Evolutionary conservation across 2,888 invertebrate genomes (phyloP).

Genomic region (Zonitis immaculata): DNA sequence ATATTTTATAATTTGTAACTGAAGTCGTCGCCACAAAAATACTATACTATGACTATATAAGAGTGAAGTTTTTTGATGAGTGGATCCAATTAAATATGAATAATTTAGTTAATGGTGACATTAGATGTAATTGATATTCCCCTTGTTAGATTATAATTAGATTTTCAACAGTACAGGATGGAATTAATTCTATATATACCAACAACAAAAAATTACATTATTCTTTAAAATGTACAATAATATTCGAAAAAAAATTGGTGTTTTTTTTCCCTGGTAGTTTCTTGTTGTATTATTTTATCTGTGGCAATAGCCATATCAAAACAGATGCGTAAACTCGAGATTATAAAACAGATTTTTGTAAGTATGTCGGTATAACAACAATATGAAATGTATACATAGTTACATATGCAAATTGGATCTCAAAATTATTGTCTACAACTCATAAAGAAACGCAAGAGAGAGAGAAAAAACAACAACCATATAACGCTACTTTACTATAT

Average conservation of each 20-base stretch:
- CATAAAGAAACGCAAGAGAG: slow-evolving; percentile 29
- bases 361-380: slow-evolving; percentile 7
- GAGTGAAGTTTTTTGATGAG: slow-evolving; percentile 46
- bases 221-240: too few relatives aligned
- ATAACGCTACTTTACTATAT: slow-evolving; percentile 17
- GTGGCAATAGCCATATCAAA: slow-evolving; percentile 9
- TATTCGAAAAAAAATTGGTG: too few relatives aligned
- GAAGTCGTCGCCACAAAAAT: slow-evolving; percentile 39
- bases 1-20: slow-evolving; percentile 49
- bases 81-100: slow-evolving; percentile 49
- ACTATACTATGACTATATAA: neutral
- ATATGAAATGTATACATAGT: slow-evolving; percentile 38
- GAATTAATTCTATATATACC: slow-evolving; percentile 23
- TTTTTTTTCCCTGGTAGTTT: too few relatives aligned
- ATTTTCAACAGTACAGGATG: slow-evolving; percentile 26
- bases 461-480: slow-evolving; percentile 4
- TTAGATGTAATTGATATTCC: slow-evolving; percentile 48
- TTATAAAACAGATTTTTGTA: slow-evolving; percentile 22
- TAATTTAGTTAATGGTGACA: slow-evolving; percentile 49
- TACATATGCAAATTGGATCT: slow-evolving; percentile 50
- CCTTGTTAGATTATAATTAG: slow-evolving; percentile 38
- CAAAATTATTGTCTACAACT: slow-evolving; percentile 47
- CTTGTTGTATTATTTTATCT: too few relatives aligned
- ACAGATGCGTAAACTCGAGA: slow-evolving; percentile 18
- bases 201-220: neutral